Conservation (phyloP, 1,140 invertebrate species). For the Pseudachorutes palmiensis region DNA sequence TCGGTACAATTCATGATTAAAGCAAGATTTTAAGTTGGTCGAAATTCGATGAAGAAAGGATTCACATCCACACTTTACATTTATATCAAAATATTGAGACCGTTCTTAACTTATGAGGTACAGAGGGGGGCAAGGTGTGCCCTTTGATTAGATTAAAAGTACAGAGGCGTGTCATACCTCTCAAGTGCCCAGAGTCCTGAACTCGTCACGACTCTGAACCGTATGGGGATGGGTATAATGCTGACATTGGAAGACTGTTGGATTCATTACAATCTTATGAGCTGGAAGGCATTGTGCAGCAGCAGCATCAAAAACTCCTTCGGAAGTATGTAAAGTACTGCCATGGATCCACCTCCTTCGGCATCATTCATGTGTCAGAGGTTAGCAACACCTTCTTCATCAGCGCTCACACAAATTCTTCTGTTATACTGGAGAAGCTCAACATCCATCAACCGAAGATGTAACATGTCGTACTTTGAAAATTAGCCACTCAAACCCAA, state of each 20-base stretch:
- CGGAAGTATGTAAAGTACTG: background rate
- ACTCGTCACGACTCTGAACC: background rate
- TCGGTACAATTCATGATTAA: background rate
- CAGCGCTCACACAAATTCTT: background rate
- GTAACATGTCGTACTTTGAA: background rate
- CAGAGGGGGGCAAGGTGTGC: background rate
- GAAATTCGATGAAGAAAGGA: too few relatives aligned
- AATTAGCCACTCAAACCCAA: background rate
- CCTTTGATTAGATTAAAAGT: background rate
- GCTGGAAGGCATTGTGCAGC: background rate
- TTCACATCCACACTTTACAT: too few relatives aligned
- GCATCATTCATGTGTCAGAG: background rate
- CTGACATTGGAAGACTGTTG: background rate
- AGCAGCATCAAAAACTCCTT: too few relatives aligned
- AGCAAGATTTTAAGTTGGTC: background rate
- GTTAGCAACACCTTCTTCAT: background rate
- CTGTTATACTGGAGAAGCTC: background rate
- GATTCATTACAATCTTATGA: background rate
- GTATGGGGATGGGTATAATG: background rate
- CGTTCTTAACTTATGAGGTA: too few relatives aligned
- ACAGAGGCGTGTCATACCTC: background rate
- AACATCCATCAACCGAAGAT: background rate
- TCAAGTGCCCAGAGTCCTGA: background rate
- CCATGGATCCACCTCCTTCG: background rate
- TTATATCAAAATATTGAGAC: too few relatives aligned